Evolutionary conservation across 2,888 invertebrate species (phyloP), one percentile per base, ranked within the genome.

Genomic region (Saturnia japonica): DNA sequence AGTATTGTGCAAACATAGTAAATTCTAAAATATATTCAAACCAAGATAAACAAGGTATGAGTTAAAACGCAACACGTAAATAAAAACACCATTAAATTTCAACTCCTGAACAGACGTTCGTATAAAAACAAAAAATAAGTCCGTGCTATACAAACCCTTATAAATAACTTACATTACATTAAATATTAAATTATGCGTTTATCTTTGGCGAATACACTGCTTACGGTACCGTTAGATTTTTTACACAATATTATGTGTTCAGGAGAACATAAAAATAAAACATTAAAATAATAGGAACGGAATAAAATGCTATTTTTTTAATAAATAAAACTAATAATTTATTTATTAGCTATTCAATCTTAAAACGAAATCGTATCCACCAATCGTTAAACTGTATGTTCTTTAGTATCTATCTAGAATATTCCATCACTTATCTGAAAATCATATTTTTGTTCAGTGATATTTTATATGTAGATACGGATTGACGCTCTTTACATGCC

Each of bases 191-290:
- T 93, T 93, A 93, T 92, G 92, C 92, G 87, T 88, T 60, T 91
- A 93, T 93, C 93, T 93, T 93, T 93, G 93, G 93, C 93, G 92
- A 92, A 87, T 91, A 92, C 90, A 93, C 91, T 93, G 89, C 88
- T 89, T 85, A 88, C 81, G 88, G 91, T 91, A 91, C 91, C 88
- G 77, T 87, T 80, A 75, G 80, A 74, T 69, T 67, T 25, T 34
- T 34, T 34, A 34, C 34, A 34, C 77, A 79, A 77, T 79, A 78
- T 76, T 75, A 78, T 81, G 82, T 77, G 74, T 75, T 14, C 51
- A 57, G 40, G 7, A 54, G 22, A 68, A 34, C 4, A 54, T 68
- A 54, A 47, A 47, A 45, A 47, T 45, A 47, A 47, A 68, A n/a
- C 34, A 40, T 28, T 40, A 40, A 76, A 78, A 75, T 80, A 64